Conservation (phyloP, 2,113 vertebrate species). For the Neolamprologus modestus region DNA sequence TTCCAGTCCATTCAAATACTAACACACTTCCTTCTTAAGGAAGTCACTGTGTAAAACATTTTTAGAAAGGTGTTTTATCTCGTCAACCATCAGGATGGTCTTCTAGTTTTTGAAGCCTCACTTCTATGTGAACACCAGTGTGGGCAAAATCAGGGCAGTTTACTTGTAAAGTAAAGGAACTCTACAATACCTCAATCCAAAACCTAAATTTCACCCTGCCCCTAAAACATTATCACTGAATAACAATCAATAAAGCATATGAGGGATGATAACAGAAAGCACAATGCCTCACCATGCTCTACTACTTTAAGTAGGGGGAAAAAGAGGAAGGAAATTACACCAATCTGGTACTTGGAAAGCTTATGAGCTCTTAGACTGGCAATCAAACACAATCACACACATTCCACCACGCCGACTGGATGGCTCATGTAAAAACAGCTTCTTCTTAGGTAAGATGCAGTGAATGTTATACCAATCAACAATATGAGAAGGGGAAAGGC, state of each 20-base stretch:
- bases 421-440: neutral
- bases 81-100: neutral
- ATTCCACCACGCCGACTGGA: neutral
- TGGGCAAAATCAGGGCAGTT: neutral
- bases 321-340: neutral
- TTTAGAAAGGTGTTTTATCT: neutral
- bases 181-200: neutral
- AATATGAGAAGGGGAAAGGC: neutral
- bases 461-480: conserved; percentile 51
- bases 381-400: neutral
- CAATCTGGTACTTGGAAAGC: neutral
- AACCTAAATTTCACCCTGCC: neutral
- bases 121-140: neutral
- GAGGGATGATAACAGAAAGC: neutral
- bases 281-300: neutral
- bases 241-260: neutral
- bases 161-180: neutral
- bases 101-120: neutral
- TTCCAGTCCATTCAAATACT: neutral
- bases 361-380: conserved; percentile 3
- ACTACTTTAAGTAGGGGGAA: neutral
- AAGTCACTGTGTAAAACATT: neutral
- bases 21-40: neutral
- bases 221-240: neutral
- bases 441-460: conserved; percentile 1